These are phyloP conservation scores for Metridium senile DNA, from an alignment of 92 coral and sea anemone species.

Conservation along the genomic window DNA sequence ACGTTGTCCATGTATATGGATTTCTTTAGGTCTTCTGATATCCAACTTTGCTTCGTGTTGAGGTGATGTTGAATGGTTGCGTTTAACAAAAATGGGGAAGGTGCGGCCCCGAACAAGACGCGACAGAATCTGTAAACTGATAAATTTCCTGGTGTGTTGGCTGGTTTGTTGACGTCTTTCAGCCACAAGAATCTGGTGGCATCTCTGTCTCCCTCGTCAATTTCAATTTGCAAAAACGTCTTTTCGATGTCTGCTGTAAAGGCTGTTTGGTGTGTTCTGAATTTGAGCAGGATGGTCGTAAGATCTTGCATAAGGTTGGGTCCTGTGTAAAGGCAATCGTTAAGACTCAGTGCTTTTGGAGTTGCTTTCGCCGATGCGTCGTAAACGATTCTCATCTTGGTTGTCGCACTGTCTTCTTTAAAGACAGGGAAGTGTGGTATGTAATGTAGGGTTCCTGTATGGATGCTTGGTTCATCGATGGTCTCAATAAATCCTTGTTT, in stretches of 20 bases:
- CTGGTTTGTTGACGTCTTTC: conserved; percentile 35
- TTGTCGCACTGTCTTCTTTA: conserved; percentile 60
- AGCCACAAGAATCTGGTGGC: conserved; percentile 70
- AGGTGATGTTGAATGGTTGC: conserved; percentile 37
- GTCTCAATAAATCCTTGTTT: conserved; percentile 49
- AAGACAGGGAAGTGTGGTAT: conserved; percentile 63
- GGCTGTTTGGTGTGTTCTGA: conserved; percentile 46
- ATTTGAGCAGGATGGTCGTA: conserved; percentile 21
- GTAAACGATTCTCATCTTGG: conserved; percentile 47
- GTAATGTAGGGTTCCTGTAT: conserved; percentile 46
- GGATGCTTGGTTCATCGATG: conserved; percentile 34
- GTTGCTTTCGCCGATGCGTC: conserved; percentile 53
- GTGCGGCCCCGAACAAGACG: conserved; percentile 57
- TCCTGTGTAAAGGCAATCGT: conserved; percentile 54
- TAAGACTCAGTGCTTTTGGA: conserved; percentile 37
- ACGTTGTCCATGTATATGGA: conserved; percentile 49
- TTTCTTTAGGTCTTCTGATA: conserved; percentile 31
- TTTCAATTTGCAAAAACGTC: conserved; percentile 25
- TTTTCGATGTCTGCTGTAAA: conserved; percentile 37
- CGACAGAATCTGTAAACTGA: conserved; percentile 35
- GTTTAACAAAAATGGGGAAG: conserved; percentile 41
- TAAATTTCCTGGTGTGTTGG: conserved; percentile 32
- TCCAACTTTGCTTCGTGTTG: conserved; percentile 3
- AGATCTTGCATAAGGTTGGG: conserved; percentile 43
- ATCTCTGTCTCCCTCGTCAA: conserved; percentile 53